Evolutionary conservation across 2,888 invertebrate species (phyloP).

Genomic region (Zhuqinia jingwanae): DNA sequence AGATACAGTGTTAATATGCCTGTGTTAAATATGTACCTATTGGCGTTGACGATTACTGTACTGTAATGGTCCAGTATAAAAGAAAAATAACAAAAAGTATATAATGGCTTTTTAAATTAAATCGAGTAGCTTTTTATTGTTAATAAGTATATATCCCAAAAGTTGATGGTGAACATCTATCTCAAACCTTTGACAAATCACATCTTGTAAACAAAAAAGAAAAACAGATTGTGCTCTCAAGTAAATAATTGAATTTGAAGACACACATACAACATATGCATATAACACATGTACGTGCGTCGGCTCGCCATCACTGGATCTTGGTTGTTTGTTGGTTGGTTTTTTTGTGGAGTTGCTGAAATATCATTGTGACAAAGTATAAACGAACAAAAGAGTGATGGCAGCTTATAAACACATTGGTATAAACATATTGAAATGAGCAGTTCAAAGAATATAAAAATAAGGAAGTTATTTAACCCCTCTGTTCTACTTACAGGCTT

Average conservation of each 20-base stretch:
- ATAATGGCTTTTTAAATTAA: background rate
- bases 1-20: too few species aligned
- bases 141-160: too few species aligned
- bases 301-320: background rate
- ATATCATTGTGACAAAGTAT: too few species aligned
- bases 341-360: too few species aligned
- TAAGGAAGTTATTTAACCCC: slow-evolving; percentile 57
- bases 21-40: background rate
- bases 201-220: slow-evolving; percentile 14
- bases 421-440: background rate
- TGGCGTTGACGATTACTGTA: background rate
- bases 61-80: background rate
- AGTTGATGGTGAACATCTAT: too few species aligned
- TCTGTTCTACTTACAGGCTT: too few species aligned
- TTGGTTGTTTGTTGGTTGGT: background rate
- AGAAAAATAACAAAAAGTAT: background rate
- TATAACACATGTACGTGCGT: too few species aligned
- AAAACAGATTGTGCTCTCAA: slow-evolving; percentile 7
- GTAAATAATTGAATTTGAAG: background rate
- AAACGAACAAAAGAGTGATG: background rate
- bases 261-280: too few species aligned
- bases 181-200: background rate
- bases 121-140: background rate
- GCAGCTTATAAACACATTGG: background rate
- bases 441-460: slow-evolving; percentile 3